Evolutionary conservation across 2,888 invertebrate genomes (phyloP), one percentile per base, ranked within the genome.

Genomic region (Andrena hattorfiana): DNA sequence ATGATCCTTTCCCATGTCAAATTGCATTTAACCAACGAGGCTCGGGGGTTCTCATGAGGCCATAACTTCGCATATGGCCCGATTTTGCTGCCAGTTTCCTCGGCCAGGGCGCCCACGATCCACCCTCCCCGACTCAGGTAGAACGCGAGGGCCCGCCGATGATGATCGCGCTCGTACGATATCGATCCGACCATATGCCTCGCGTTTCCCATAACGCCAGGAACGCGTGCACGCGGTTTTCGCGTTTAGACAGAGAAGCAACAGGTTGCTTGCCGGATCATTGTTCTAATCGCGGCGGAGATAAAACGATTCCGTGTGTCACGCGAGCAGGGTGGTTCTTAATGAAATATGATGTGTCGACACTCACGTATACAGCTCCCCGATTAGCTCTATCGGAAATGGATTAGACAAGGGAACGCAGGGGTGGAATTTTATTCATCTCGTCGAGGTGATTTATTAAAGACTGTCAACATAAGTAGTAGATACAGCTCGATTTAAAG

Each of bases 1-100:
- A 26, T 23, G 20, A 48, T 23, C 56, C 89, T 88, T 93, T 93
- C 93, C 93, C 93, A 93, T 92, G 93, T 92, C 92, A 90, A 92
- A 93, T 92, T 90, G 83, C 77, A 72, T 87, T 89, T 80, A 89
- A 85, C 67, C 84, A 81, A 79, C 85, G 86, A 83, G 86, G 54
- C 71, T 89, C 85, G 82, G 86, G 85, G 79, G 89, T 92, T 92
- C 93, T 91, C 93, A 92, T 92, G 90, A 87, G 83, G 78, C 85
- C 76, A 73, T 79, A 82, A 67, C 76, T 75, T 28, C 75, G 72
- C 88, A 87, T 87, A 89, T 87, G 87, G 87, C 72, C 42, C 74
- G 85, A 89, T 87, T 86, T 83, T 68, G 51, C 70, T 70, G 68
- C 66, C 16, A 42, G 80, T 87, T 81, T 81, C 86, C 72, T 81